Percentiles rank a stretch among this genome's conserved stretches.
These are phyloP conservation scores for Graptemys geographica DNA, from an alignment of 2,797 vertebrate genomes.

Conservation along the genomic window DNA sequence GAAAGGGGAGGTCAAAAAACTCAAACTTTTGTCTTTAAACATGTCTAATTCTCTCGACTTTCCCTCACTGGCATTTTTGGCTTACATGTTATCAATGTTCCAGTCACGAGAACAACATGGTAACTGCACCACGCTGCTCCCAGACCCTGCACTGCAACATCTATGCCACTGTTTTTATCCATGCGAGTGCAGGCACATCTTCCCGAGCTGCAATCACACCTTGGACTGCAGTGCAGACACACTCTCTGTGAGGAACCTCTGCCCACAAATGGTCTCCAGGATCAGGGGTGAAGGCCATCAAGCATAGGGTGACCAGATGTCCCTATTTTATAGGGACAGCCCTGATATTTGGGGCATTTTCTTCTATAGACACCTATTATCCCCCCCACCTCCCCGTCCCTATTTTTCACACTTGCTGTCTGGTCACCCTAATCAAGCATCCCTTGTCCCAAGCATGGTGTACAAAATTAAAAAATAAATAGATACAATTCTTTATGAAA, in stretches of 20 bases:
- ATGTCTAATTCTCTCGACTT: neutral
- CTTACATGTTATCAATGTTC: neutral
- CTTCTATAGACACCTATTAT: no score
- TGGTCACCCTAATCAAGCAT: neutral
- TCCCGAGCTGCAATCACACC: neutral
- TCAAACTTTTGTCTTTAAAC: neutral
- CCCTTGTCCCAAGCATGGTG: neutral
- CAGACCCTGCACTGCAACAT: neutral
- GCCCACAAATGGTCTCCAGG: neutral
- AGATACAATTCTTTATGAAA: neutral
- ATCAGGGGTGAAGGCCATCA: neutral
- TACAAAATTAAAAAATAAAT: neutral
- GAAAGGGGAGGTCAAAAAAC: neutral
- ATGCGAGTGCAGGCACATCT: neutral
- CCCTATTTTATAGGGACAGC: no score
- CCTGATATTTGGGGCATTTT: no score
- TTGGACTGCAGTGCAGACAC: neutral
- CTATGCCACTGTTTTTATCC: neutral
- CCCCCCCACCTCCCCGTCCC: no score
- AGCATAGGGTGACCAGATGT: no score
- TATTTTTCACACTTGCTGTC: no score
- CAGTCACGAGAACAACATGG: neutral
- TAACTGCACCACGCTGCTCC: neutral
- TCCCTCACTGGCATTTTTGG: neutral
- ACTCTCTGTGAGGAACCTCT: neutral